Base-by-base conservation (phyloP, 2,888 invertebrate species). In the Dicyrtoma fusca region DNA sequence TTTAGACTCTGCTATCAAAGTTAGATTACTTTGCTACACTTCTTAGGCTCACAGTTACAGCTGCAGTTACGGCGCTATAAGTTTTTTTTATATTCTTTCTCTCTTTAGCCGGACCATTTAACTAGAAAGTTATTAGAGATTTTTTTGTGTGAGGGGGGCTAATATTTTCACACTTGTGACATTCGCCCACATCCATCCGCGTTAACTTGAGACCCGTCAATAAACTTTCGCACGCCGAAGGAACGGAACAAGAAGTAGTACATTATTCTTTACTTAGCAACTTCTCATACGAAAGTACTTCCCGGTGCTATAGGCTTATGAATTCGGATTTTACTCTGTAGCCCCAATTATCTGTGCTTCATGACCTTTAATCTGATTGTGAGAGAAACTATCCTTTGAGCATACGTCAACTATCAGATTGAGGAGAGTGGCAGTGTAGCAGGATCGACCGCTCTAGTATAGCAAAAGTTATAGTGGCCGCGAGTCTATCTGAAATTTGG, bases 141-240 rank as follows among this genome's bases (percentile, higher is more conserved):
- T 68, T 65, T 68, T 42, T 34, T 34, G 34, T 34, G 34, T 34
- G 34, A 34, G 34, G 8, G 57, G 68, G 53, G 68, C 68, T 68
- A 68, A 68, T 68, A 68, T 68, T 68, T 68, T 68, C 68, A 68
- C 68, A 68, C 68, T 68, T 68, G 55, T 68, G 68, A 68, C 68
- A 59, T 55, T 57, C 34, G 25, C 53, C 53, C 44, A 57, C 57
- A 68, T 68, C 8, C 57, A 68, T 68, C 68, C 57, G 68, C 57
- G 68, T 68, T 68, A 68, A 68, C 57, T 68, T 68, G 68, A 53
- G 53, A 53, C 19, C 17, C n/a, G n/a, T n/a, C n/a, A n/a, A 53
- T 17, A 53, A 53, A 53, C 10, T 53, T 17, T 53, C 34, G 4
- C 8, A 34, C 34, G n/a, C n/a, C n/a, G n/a, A n/a, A n/a, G n/a